phyloP scores from a whole-genome alignment of 2,888 invertebrate species.

The Nephrocerus scutellatus region DNA sequence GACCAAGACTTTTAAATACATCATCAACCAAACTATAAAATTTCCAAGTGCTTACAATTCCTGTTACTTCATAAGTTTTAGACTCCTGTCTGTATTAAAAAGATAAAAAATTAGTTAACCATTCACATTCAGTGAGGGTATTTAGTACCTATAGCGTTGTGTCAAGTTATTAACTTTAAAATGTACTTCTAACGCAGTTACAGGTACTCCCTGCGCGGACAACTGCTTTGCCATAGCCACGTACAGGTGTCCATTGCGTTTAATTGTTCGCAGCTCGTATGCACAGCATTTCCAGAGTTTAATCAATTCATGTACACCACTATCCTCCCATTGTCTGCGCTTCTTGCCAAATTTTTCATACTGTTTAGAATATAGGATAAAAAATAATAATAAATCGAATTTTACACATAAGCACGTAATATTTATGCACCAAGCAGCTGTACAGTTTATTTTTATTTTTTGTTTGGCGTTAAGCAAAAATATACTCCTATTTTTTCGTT shows the following conservation, averaged over 20 bases:
- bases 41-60: slow-evolving; percentile 45
- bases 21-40: slow-evolving; percentile 46
- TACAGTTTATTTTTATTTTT: slow-evolving; percentile 19
- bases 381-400: too few relatives aligned
- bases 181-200: slow-evolving; percentile 44
- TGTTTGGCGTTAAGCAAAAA: not conserved
- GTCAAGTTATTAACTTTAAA: slow-evolving; percentile 45
- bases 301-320: slow-evolving; percentile 43
- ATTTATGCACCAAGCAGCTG: too few relatives aligned
- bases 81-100: slow-evolving; percentile 36
- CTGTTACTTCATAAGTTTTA: slow-evolving; percentile 44
- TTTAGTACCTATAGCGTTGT: slow-evolving; percentile 36
- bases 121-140: not conserved
- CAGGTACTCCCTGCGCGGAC: slow-evolving; percentile 45
- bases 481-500: too few relatives aligned
- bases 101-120: not conserved
- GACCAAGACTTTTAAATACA: slow-evolving; percentile 44
- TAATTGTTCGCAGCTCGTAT: slow-evolving; percentile 45
- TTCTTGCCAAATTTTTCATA: slow-evolving; percentile 48
- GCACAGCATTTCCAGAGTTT: slow-evolving; percentile 47
- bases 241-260: slow-evolving; percentile 46
- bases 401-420: too few relatives aligned
- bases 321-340: slow-evolving; percentile 47
- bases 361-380: too few relatives aligned
- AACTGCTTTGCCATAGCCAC: slow-evolving; percentile 47